Evolutionary conservation across 2,888 invertebrate genomes (phyloP).

Genomic region (Eupithecia subfuscata): DNA sequence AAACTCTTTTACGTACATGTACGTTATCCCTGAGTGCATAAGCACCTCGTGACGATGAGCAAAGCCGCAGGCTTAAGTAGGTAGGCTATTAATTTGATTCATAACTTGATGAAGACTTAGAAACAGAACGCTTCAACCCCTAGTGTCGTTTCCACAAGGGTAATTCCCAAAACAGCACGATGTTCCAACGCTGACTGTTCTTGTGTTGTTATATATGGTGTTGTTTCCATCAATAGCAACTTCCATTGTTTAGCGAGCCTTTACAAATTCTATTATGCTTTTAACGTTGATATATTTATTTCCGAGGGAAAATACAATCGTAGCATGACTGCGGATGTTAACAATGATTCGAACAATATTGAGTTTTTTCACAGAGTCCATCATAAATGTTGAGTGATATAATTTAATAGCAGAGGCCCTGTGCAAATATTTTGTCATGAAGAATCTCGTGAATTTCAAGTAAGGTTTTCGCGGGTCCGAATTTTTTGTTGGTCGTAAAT

Average conservation of each 20-base stretch:
- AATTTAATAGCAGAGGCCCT: slow-evolving; percentile 33
- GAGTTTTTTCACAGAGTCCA: slow-evolving; percentile 34
- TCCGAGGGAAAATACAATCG: slow-evolving; percentile 12
- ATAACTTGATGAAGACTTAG: background rate
- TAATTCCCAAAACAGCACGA: background rate
- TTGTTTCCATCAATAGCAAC: slow-evolving; percentile 5
- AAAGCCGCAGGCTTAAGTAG: too few species aligned
- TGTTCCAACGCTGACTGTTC: background rate
- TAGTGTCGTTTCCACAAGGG: background rate
- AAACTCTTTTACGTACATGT: too few species aligned
- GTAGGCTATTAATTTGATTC: background rate
- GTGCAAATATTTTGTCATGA: slow-evolving; percentile 33
- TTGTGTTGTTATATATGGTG: background rate
- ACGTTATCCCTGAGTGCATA: too few species aligned
- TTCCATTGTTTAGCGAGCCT: slow-evolving; percentile 12
- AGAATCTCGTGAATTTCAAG: slow-evolving; percentile 33
- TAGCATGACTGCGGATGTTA: slow-evolving; percentile 27
- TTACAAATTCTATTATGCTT: slow-evolving; percentile 18
- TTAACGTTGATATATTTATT: slow-evolving; percentile 14
- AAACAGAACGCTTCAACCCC: background rate
- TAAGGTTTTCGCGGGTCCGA: slow-evolving; percentile 24
- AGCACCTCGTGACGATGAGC: too few species aligned
- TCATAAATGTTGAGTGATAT: slow-evolving; percentile 37
- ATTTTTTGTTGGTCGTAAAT: slow-evolving; percentile 34
- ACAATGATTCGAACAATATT: slow-evolving; percentile 34